Base-by-base conservation (phyloP, 2,113 vertebrate genomes). In the Callocephalon fimbriatum region DNA sequence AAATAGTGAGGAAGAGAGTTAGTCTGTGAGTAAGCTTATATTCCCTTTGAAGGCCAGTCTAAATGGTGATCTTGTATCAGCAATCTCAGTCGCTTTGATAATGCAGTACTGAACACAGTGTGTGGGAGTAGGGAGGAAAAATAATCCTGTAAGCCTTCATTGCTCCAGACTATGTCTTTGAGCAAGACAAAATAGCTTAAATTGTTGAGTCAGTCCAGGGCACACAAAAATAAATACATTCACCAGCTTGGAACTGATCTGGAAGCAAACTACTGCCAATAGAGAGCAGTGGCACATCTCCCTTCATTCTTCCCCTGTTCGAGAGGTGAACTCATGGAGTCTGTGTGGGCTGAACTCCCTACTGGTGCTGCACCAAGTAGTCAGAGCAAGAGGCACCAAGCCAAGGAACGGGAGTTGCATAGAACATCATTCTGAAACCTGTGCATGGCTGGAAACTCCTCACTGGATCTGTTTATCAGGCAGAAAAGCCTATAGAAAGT, bases 361-460 rank as follows among this genome's bases (percentile, higher is more conserved):
- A 0, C 71, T 54, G 58, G 15, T 40, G 25, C 44, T 32, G 35
- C 32, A 38, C 15, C 21, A n/a, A 44, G 45, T 18, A 78, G 21
- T 13, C 10, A 61, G 47, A 62, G 35, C 16, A 53, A 11, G 29
- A 37, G 51, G 7, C 47, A 47, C 47, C 35, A 45, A 35, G 20
- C 14, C 76, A 61, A 63, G 32, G 53, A 35, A 20, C 72, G 21
- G 44, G 18, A 67, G 16, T 86, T 70, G 16, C 18, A 35, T 1
- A 12, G 7, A 66, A 26, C 18, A 35, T 59, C 15, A 2, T 88
- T 47, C 15, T 76, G 54, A 92, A 61, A 40, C 31, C 10, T 56
- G 0, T 66, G 15, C 0, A 0, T 82, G 70, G 5, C 65, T 74
- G 74, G 50, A 90, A 62, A 37, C 19, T 62, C 45, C 45, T 35